A percentile compares a stretch with the other conserved stretches of the same genome.
Conservation (phyloP, 2,113 vertebrate species). For the Anarrhichthys ocellatus region DNA sequence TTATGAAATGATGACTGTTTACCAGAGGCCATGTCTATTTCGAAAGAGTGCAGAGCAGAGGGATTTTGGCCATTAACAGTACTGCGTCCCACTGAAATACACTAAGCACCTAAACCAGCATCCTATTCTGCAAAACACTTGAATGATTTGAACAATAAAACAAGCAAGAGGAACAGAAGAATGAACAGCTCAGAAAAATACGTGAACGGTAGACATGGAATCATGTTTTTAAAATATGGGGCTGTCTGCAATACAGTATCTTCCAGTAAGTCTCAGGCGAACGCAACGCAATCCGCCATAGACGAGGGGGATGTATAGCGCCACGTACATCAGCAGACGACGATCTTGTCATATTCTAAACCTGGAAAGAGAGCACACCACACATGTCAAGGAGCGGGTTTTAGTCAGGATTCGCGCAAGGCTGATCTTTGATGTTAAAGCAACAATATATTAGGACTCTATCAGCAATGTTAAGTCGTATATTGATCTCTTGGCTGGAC, state of each 20-base stretch:
- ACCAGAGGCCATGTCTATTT: slow-evolving; percentile 37
- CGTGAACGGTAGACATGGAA: slow-evolving; percentile 75
- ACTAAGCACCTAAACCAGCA: slow-evolving; percentile 32
- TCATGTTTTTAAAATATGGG: slow-evolving; percentile 75
- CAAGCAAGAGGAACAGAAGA: slow-evolving; percentile 76
- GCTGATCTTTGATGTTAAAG: slow-evolving; percentile 47
- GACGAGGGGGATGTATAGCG: slow-evolving; percentile 81
- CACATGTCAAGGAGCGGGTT: slow-evolving; percentile 81
- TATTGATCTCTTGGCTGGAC: slow-evolving; percentile 27
- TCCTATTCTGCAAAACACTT: slow-evolving; percentile 59
- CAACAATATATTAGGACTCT: slow-evolving; percentile 54
- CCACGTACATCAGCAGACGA: slow-evolving; percentile 86
- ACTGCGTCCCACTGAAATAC: slow-evolving; percentile 42
- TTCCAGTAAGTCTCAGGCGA: slow-evolving; percentile 84
- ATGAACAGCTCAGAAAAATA: slow-evolving; percentile 69
- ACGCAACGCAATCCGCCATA: slow-evolving; percentile 86
- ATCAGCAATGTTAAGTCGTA: slow-evolving; percentile 20
- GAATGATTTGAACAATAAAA: slow-evolving; percentile 74
- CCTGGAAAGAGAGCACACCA: slow-evolving; percentile 88
- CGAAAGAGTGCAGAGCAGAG: slow-evolving; percentile 33
- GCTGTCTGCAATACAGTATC: slow-evolving; percentile 82
- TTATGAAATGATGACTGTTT: slow-evolving; percentile 30
- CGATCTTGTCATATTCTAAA: slow-evolving; percentile 88
- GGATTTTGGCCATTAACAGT: slow-evolving; percentile 31
- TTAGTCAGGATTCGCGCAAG: slow-evolving; percentile 70